Percentiles rank a stretch among this genome's conserved stretches.
Evolutionary conservation across 2,113 vertebrate genomes (phyloP).

Genomic region (Anhinga rufa): DNA sequence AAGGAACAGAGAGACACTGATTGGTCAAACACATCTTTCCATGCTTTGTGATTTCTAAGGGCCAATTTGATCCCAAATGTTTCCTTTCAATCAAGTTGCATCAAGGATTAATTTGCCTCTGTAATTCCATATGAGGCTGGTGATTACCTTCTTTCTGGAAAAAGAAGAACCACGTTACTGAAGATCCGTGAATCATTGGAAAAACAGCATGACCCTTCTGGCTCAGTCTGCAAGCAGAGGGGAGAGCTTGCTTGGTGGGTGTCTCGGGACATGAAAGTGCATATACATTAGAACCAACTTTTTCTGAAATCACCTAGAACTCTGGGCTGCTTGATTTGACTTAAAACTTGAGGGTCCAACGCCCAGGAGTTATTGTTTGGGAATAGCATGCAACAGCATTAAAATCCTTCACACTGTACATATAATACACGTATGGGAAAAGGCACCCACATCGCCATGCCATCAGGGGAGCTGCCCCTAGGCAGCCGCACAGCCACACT

Average conservation of each 20-base stretch:
- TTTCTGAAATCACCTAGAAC: neutral
- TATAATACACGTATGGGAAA: fast-evolving
- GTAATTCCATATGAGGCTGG: neutral
- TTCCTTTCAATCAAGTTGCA: neutral
- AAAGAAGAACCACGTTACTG: neutral
- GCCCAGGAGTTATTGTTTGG: neutral
- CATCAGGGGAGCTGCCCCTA: neutral
- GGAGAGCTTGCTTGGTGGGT: neutral
- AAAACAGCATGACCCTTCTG: neutral
- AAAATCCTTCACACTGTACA: neutral
- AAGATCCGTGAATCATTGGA: neutral
- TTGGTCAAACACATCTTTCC: neutral
- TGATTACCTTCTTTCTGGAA: neutral
- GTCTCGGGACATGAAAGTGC: neutral
- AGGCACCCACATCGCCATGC: no score
- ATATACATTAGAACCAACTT: neutral
- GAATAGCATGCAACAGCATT: neutral
- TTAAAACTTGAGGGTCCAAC: neutral
- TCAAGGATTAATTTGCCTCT: neutral
- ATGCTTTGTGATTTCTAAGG: neutral
- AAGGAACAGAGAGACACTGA: neutral
- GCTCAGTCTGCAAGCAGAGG: neutral
- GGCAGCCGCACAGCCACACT: neutral
- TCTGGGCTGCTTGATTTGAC: neutral
- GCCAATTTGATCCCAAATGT: neutral